phyloP scores from a whole-genome alignment of 2,888 invertebrate species.

The Philereme transversata region DNA sequence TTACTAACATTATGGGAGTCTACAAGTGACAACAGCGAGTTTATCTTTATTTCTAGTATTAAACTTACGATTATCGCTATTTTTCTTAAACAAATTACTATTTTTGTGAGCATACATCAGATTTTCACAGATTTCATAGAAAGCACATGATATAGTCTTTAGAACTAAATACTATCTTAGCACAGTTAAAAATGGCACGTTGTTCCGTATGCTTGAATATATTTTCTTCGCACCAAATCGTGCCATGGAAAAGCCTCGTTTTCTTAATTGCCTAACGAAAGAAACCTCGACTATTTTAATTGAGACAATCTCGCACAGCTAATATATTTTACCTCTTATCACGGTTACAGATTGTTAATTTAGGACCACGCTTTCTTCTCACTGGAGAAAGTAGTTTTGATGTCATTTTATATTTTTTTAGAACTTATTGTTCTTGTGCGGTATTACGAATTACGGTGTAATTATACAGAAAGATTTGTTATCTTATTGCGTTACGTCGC shows the following conservation, averaged over 20 bases:
- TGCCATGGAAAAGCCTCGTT: neutral
- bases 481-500: constrained; percentile 28
- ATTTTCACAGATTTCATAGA: too few relatives aligned
- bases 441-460: constrained; percentile 34
- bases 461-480: constrained; percentile 29
- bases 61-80: too few relatives aligned
- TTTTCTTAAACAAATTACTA: too few relatives aligned
- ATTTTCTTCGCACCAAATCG: neutral
- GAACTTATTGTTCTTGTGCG: constrained; percentile 35
- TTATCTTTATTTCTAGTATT: too few relatives aligned
- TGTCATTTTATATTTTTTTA: constrained; percentile 46
- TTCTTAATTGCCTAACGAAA: constrained; percentile 17
- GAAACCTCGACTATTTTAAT: constrained; percentile 49
- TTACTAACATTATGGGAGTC: too few relatives aligned
- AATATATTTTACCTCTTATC: constrained; percentile 48
- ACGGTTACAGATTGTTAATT: constrained; percentile 77
- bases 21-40: too few relatives aligned
- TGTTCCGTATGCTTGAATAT: too few relatives aligned
- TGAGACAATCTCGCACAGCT: constrained; percentile 46
- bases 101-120: too few relatives aligned
- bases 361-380: constrained; percentile 76
- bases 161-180: too few relatives aligned
- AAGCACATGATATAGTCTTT: too few relatives aligned
- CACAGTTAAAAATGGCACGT: too few relatives aligned
- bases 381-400: constrained; percentile 55